Base-by-base conservation (phyloP, 2,888 invertebrate genomes). In the Dugesia japonica region DNA sequence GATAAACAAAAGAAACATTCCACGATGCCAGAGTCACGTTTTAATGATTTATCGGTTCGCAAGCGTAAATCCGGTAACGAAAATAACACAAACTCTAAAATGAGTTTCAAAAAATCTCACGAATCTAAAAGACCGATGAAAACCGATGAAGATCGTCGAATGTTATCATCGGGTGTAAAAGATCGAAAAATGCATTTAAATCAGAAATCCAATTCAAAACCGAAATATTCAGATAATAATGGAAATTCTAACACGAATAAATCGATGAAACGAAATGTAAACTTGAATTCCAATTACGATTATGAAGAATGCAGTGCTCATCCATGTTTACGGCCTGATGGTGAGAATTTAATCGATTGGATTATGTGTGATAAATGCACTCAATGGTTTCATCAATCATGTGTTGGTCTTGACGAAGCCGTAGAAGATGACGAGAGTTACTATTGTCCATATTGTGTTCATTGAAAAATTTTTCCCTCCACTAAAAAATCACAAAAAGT, bases 321-420 rank as follows among this genome's bases (percentile, higher is more conserved):
- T 56, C 56, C 56, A 20, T 56, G 56, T 56, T 56, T 56, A n/a
- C n/a, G 56, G 23, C 56, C 56, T 4, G 56, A 56, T 56, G 56
- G 56, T 20, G 56, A 56, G 7, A 56, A 4, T 56, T 56, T 56
- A 23, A 56, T 56, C 56, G 56, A 56, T 56, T 56, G 56, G 56
- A 56, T 56, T 56, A 56, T 56, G 56, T 56, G 56, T 56, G 56
- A 56, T 56, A 56, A 56, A 56, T 56, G 56, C 56, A 23, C 56
- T n/a, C 56, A 56, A 56, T 56, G 56, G 56, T 56, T 56, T 56
- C 56, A 56, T n/a, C 56, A 56, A 56, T 56, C 56, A n/a, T 56
- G 56, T n/a, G 56, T 56, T 23, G 56, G 56, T 9, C 56, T 56
- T 23, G 56, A 56, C 23, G 56, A 56, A n/a, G 56, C 56, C 1